A percentile compares a stretch with the other conserved stretches of the same genome.
phyloP scores from a whole-genome alignment of 2,888 invertebrate genomes.

The Aleiodes alternator region DNA sequence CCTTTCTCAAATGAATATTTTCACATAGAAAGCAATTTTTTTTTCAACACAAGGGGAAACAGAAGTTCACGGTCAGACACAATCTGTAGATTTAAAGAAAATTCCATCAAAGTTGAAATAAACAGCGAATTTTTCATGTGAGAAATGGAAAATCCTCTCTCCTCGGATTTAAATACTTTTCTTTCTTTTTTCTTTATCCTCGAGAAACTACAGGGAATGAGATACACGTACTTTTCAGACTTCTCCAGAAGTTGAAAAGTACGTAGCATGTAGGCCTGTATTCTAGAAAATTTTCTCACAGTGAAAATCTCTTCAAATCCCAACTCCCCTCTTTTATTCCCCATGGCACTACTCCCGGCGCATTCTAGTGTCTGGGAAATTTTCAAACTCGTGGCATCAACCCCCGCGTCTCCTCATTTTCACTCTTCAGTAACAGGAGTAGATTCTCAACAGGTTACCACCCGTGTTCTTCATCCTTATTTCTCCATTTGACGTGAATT shows the following conservation, averaged over 20 bases:
- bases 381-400: slow-evolving; percentile 58
- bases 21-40: too few relatives aligned
- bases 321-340: not conserved
- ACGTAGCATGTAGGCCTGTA: too few relatives aligned
- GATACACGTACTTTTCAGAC: slow-evolving; percentile 1
- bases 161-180: too few relatives aligned
- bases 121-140: not conserved
- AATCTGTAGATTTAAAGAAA: too few relatives aligned
- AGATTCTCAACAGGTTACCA: slow-evolving; percentile 69
- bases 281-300: slow-evolving; percentile 45
- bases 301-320: slow-evolving; percentile 27
- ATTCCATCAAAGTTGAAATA: too few relatives aligned
- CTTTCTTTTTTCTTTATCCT: not conserved
- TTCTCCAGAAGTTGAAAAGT: too few relatives aligned
- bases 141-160: not conserved
- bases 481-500: too few relatives aligned
- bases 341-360: slow-evolving; percentile 9
- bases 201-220: not conserved
- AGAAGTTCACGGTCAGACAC: too few relatives aligned
- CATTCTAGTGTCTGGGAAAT: slow-evolving; percentile 63
- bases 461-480: slow-evolving; percentile 9
- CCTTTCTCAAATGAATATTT: too few relatives aligned
- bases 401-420: slow-evolving; percentile 59
- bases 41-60: too few relatives aligned
- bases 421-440: slow-evolving; percentile 53